A percentile compares a stretch with the other conserved stretches of the same genome.
These are phyloP conservation scores for Melipona beecheii DNA, from an alignment of 2,888 invertebrate species.

Conservation along the genomic window DNA sequence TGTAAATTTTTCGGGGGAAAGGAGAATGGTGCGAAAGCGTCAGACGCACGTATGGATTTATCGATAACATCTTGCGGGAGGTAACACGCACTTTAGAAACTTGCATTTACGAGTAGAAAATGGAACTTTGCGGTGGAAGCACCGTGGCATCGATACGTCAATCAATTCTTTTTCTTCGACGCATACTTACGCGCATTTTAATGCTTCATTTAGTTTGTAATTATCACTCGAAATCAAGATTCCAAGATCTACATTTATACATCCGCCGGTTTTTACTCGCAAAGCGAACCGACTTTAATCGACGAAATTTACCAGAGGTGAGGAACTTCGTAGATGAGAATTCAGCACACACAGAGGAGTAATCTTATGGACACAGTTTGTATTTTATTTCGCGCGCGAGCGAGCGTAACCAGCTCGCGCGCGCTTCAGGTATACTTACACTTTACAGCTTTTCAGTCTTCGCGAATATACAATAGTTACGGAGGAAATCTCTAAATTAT, in stretches of 20 bases:
- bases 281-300: neutral
- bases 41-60: neutral
- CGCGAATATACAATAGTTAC: conserved; percentile 82
- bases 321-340: conserved; percentile 13
- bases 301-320: neutral
- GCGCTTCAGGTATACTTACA: conserved; percentile 62
- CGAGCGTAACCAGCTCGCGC: conserved; percentile 58
- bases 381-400: conserved; percentile 72
- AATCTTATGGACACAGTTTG: conserved; percentile 68
- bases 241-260: neutral
- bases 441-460: conserved; percentile 83
- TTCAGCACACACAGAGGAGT: conserved; percentile 34
- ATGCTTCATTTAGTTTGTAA: neutral
- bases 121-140: no score
- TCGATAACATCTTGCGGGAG: neutral
- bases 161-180: neutral
- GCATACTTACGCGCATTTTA: neutral
- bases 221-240: neutral
- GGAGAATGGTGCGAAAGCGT: neutral
- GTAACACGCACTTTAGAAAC: neutral
- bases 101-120: neutral
- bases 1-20: neutral
- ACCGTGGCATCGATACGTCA: neutral
- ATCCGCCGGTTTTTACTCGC: neutral
- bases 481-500: conserved; percentile 74